Percentiles rank a stretch among this genome's conserved stretches.
Conservation (phyloP, 1,140 invertebrate species). For the Neocloeon triangulifer region DNA sequence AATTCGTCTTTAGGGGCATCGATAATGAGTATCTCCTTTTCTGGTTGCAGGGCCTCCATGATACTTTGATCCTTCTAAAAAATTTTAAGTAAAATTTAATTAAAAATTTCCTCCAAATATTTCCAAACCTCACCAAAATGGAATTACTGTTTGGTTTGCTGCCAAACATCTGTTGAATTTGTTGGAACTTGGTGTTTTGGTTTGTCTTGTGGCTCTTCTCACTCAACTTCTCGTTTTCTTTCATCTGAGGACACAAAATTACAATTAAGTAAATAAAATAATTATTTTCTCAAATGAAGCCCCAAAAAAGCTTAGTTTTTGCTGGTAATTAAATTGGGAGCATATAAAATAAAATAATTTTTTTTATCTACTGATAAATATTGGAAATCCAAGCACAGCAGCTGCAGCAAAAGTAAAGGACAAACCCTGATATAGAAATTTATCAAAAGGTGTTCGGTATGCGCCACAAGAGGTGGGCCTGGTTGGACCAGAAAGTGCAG, state of each 20-base stretch:
- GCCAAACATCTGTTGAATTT: slow-evolving; percentile 44
- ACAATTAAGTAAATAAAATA: not conserved
- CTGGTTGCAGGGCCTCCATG: not conserved
- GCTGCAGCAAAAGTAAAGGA: too few species aligned
- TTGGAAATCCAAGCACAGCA: too few species aligned
- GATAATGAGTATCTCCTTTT: not conserved
- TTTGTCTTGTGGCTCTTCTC: slow-evolving; percentile 52
- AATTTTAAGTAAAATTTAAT: too few species aligned
- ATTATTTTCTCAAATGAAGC: too few species aligned
- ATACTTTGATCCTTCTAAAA: not conserved
- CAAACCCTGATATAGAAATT: too few species aligned
- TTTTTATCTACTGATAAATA: too few species aligned
- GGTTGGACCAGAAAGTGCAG: too few species aligned
- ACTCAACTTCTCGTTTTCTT: slow-evolving; percentile 16
- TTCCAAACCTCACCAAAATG: slow-evolving; percentile 15
- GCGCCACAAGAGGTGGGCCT: too few species aligned
- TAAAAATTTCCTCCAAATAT: slow-evolving; percentile 9
- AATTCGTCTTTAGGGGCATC: not conserved
- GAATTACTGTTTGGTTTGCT: slow-evolving; percentile 17
- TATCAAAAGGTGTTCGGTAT: too few species aligned
- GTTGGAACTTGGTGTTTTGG: slow-evolving; percentile 52
- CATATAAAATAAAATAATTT: too few species aligned
- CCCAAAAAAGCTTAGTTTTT: too few species aligned
- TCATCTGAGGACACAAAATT: slow-evolving; percentile 7
- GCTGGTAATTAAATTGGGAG: too few species aligned